A percentile compares a stretch with the other conserved stretches of the same genome.
These are phyloP conservation scores for Gymnodraco acuticeps DNA, from an alignment of 2,797 vertebrate species.

Conservation along the genomic window DNA sequence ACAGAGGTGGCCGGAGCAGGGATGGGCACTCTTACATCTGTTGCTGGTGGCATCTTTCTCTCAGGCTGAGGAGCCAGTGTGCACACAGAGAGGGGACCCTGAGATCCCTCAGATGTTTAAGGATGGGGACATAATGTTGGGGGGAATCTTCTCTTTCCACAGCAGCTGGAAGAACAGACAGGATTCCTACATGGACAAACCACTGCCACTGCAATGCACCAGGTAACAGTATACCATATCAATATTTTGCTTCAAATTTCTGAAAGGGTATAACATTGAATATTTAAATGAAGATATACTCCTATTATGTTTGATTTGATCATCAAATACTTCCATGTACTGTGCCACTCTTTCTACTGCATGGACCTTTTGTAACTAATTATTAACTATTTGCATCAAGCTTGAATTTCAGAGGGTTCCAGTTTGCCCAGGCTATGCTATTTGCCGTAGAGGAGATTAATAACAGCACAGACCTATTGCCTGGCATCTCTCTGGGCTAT, in stretches of 20 bases:
- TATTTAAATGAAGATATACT: background rate
- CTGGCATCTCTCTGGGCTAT: slow-evolving; percentile 76
- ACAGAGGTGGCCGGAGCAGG: slow-evolving; percentile 57
- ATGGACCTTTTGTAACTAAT: background rate
- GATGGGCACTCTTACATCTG: slow-evolving; percentile 62
- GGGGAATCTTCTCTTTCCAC: slow-evolving; percentile 82
- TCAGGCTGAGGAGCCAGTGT: slow-evolving; percentile 60
- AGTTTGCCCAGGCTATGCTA: slow-evolving; percentile 78
- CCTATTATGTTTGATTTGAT: background rate
- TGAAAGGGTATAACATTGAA: background rate
- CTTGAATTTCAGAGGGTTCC: slow-evolving; percentile 81
- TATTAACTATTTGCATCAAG: slow-evolving; percentile 48
- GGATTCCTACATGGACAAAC: slow-evolving; percentile 62
- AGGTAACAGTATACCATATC: slow-evolving; percentile 65
- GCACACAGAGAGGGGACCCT: slow-evolving; percentile 62
- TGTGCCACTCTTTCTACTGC: background rate
- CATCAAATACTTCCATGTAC: background rate
- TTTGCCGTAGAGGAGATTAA: slow-evolving; percentile 84
- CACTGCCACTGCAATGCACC: slow-evolving; percentile 71
- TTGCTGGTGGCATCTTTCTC: slow-evolving; percentile 66
- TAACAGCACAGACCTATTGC: slow-evolving; percentile 79
- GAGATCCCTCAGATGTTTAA: slow-evolving; percentile 74
- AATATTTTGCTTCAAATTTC: background rate
- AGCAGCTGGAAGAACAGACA: slow-evolving; percentile 73
- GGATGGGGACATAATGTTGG: slow-evolving; percentile 78